These are phyloP conservation scores for Brenthis hecate DNA, from an alignment of 2,888 invertebrate genomes.

Conservation along the genomic window DNA sequence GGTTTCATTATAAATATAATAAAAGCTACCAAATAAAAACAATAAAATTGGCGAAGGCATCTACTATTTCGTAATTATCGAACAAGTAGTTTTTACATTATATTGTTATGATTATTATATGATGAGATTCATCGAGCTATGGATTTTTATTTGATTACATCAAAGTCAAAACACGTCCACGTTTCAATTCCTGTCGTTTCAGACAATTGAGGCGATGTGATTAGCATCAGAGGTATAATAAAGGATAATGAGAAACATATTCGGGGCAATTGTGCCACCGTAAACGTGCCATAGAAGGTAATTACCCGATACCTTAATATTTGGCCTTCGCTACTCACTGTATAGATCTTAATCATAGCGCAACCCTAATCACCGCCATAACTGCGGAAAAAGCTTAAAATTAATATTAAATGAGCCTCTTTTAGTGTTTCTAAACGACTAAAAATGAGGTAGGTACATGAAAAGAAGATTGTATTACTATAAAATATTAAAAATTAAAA, in stretches of 20 bases:
- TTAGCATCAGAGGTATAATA: constrained; percentile 43
- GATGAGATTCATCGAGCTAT: background rate
- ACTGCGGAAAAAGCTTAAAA: constrained; percentile 34
- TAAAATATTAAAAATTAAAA: constrained; percentile 2
- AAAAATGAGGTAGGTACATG: constrained; percentile 30
- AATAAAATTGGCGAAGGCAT: no score
- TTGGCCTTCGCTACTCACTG: constrained; percentile 38
- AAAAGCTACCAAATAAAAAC: no score
- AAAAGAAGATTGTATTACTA: constrained; percentile 19
- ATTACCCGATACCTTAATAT: constrained; percentile 41
- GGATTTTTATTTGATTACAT: background rate
- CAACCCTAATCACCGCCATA: constrained; percentile 37
- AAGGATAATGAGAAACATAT: constrained; percentile 45
- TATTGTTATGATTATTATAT: background rate
- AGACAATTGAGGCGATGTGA: constrained; percentile 39
- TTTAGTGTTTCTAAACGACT: constrained; percentile 32
- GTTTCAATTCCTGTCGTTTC: constrained; percentile 38
- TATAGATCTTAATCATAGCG: constrained; percentile 41
- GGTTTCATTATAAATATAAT: no score
- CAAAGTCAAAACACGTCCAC: constrained; percentile 27
- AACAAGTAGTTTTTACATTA: no score
- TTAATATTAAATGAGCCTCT: constrained; percentile 37
- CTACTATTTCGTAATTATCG: no score
- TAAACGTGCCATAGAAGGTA: constrained; percentile 42
- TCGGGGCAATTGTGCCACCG: constrained; percentile 41